Base-by-base conservation (phyloP, 1,140 invertebrate genomes). In the Apocrypta bakeri region DNA sequence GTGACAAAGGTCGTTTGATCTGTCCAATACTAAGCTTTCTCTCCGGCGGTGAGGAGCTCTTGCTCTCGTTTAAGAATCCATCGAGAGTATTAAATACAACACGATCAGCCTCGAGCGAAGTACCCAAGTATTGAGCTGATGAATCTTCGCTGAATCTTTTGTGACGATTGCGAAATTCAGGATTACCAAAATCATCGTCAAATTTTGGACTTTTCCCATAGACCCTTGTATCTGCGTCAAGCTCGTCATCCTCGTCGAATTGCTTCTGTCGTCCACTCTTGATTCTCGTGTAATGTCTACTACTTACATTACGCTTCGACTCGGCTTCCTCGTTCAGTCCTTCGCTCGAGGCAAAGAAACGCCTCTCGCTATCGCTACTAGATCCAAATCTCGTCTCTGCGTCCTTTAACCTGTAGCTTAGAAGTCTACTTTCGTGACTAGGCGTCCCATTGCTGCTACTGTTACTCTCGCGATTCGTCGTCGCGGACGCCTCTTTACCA, bases 151-250 rank as follows among this genome's bases (percentile, higher is more conserved):
- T 79, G 7, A 27, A 29, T 0, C 37, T 40, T 1, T 14, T n/a
- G 4, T 37, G 37, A 0, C 82, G 63, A 14, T 12, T 37, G 8
- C 76, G 66, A 84, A 83, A 29, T 71, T 84, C 8, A 66, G 74
- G 69, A 72, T 85, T 88, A 2, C 86, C 88, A 14, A 90, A 84
- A 25, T 90, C 90, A 14, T 90, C 90, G 76, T 92, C 91, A 82
- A 92, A 92, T 69, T 92, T 91, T 1, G 91, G 91, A 80, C 91
- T 92, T 86, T 92, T 92, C 17, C 91, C 91, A 74, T 92, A 91
- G 31, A 91, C 87, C 73, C 89, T 87, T 1, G 88, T 88, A 63
- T 90, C 90, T 6, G 87, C 87, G 66, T 91, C 90, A 4, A 88
- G 75, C 80, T 92, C 91, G 76, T 89, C 88, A 42, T 91, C 88